Base-by-base conservation (phyloP, 2,888 invertebrate species). In the Coecobrya sp. region DNA sequence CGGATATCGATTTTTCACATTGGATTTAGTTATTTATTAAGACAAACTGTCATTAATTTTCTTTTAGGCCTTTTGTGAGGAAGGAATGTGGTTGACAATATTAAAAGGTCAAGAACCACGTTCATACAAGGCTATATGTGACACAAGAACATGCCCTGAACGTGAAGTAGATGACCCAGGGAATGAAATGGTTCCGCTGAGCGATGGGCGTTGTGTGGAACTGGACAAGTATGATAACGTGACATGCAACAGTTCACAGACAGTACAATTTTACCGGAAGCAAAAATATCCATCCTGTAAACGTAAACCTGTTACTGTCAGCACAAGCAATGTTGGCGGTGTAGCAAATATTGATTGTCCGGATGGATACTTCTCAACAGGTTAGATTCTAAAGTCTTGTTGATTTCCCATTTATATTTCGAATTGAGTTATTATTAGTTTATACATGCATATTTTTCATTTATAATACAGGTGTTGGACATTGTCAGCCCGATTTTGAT, bases 401-500 rank as follows among this genome's bases (percentile, higher is more conserved):
- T n/a, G n/a, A 11, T 36, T 36, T 16, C n/a, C 11, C 70, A n/a
- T 16, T 10, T 68, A 11, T 22, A 30, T 2, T 36, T 30, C 25
- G 22, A 8, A 11, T 68, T 68, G 16, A 52, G 16, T 25, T n/a
- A 27, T 11, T 5, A 27, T n/a, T 65, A 11, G 11, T 19, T 62
- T 16, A 13, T 19, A 19, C 55, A 19, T 59, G n/a, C n/a, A n/a
- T n/a, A n/a, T 25, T 55, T 16, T 55, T 55, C 13, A 22, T 49
- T 42, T n/a, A n/a, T n/a, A n/a, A 22, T 27, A 36, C 36, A 70
- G 45, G 55, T 2, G 10, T 65, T 5, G 89, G 89, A 8, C 90
- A 86, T 19, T 92, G 92, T 49, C 86, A 90, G 11, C 89, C 81
- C 0, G 68, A 88, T 22, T 93, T 92, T 45, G 93, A 93, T 30